Evolutionary conservation across 2,888 invertebrate genomes (phyloP).

Genomic region (Drosophila greeni): DNA sequence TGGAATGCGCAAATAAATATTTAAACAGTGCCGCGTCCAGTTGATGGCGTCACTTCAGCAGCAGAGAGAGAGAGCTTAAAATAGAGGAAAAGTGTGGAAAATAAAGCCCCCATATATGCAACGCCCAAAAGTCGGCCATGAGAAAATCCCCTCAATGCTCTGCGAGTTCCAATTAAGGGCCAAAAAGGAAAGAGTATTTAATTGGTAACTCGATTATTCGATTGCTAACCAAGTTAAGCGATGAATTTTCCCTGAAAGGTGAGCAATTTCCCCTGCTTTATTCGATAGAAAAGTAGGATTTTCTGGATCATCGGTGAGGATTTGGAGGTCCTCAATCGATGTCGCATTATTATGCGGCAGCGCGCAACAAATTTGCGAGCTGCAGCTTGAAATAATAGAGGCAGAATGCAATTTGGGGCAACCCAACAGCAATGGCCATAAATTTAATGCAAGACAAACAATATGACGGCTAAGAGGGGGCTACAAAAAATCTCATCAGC

Average conservation of each 20-base stretch:
- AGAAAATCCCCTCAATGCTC: conserved; percentile 6
- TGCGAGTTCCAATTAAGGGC: conserved; percentile 11
- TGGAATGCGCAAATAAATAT: conserved; percentile 61
- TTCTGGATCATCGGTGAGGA: conserved; percentile 1
- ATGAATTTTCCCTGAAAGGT: neutral
- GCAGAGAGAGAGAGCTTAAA: neutral
- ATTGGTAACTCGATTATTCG: conserved; percentile 16
- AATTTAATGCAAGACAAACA: conserved; percentile 61
- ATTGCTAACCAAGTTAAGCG: neutral
- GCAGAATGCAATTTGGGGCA: conserved; percentile 54
- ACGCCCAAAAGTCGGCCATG: conserved; percentile 56
- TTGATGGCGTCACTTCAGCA: conserved; percentile 57
- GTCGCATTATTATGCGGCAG: conserved; percentile 53
- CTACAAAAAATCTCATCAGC: conserved; percentile 60
- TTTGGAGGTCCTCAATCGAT: conserved; percentile 24
- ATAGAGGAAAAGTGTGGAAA: neutral
- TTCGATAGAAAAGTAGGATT: neutral
- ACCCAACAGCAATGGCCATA: conserved; percentile 52
- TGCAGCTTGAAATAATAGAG: conserved; percentile 37
- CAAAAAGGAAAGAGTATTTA: conserved; percentile 3
- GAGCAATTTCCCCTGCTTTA: neutral
- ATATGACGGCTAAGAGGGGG: conserved; percentile 17
- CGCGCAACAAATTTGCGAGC: conserved; percentile 25
- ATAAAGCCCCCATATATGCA: neutral
- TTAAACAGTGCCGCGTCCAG: conserved; percentile 64